A percentile compares a stretch with the other conserved stretches of the same genome.
Conservation (phyloP, 2,888 invertebrate species). For the Hartigia nigra region DNA sequence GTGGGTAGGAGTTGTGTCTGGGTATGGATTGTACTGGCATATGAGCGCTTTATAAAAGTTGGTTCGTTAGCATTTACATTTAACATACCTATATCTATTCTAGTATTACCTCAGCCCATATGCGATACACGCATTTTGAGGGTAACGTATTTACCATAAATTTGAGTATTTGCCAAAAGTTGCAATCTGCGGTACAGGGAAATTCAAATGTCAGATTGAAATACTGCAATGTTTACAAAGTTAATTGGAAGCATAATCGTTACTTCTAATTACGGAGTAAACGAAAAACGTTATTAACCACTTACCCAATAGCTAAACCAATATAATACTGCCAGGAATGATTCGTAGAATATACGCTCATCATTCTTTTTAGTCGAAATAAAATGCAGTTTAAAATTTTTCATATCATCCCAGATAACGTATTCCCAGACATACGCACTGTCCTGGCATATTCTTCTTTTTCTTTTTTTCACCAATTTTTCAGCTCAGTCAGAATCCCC, state of each 20-base stretch:
- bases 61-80: neutral
- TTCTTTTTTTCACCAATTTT: neutral
- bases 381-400: neutral
- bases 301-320: slow-evolving; percentile 2
- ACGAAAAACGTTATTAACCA: slow-evolving; percentile 12
- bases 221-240: slow-evolving; percentile 20
- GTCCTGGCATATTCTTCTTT: neutral
- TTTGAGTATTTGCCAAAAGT: slow-evolving; percentile 16
- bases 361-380: neutral
- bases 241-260: slow-evolving; percentile 18
- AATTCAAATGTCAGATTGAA: slow-evolving; percentile 20
- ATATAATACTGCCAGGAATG: neutral
- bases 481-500: neutral
- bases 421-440: neutral
- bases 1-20: neutral
- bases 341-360: neutral
- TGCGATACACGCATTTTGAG: slow-evolving; percentile 11
- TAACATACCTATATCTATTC: neutral
- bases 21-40: neutral
- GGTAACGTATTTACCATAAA: slow-evolving; percentile 14
- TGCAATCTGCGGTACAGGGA: slow-evolving; percentile 6
- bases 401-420: neutral
- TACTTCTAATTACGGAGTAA: slow-evolving; percentile 21
- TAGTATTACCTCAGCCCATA: neutral
- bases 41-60: neutral